A percentile compares a stretch with the other conserved stretches of the same genome.
Evolutionary conservation across 1,140 invertebrate species (phyloP).

Genomic region (Solenopsis fugax): DNA sequence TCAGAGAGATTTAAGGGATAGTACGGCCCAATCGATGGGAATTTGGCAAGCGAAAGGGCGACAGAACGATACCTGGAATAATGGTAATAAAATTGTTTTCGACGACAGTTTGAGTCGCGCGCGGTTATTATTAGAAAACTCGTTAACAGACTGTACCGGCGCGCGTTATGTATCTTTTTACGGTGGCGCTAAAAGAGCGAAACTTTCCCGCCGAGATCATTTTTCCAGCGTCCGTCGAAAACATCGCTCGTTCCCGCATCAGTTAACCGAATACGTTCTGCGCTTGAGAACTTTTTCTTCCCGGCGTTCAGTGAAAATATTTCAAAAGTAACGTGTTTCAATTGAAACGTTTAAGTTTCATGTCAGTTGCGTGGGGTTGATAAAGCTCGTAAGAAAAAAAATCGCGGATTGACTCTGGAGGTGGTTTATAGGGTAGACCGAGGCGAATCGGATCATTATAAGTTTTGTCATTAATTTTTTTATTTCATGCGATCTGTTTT

Average conservation of each 20-base stretch:
- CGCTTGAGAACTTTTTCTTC: not conserved
- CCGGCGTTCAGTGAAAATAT: not conserved
- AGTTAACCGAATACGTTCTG: conserved; percentile 23
- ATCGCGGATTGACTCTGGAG: not conserved
- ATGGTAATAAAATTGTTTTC: conserved; percentile 59
- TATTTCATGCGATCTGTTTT: no score
- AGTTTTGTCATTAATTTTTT: no score
- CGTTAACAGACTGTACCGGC: conserved; percentile 49
- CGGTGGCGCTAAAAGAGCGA: conserved; percentile 30
- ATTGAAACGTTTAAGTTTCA: not conserved
- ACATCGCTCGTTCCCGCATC: not conserved
- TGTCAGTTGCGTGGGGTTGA: not conserved
- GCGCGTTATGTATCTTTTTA: conserved; percentile 50
- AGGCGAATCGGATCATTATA: no score
- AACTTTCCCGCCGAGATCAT: conserved; percentile 43
- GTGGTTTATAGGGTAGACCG: not conserved
- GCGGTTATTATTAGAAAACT: conserved; percentile 55
- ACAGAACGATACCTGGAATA: conserved; percentile 10
- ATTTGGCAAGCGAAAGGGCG: conserved; percentile 43
- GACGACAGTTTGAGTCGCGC: conserved; percentile 50
- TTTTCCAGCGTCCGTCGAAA: conserved; percentile 17
- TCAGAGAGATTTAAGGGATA: conserved; percentile 42
- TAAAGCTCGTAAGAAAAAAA: not conserved
- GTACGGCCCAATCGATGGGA: conserved; percentile 1
- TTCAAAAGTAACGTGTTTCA: not conserved